phyloP scores from a whole-genome alignment of 2,113 vertebrate genomes.

The Pyxicephalus adspersus region DNA sequence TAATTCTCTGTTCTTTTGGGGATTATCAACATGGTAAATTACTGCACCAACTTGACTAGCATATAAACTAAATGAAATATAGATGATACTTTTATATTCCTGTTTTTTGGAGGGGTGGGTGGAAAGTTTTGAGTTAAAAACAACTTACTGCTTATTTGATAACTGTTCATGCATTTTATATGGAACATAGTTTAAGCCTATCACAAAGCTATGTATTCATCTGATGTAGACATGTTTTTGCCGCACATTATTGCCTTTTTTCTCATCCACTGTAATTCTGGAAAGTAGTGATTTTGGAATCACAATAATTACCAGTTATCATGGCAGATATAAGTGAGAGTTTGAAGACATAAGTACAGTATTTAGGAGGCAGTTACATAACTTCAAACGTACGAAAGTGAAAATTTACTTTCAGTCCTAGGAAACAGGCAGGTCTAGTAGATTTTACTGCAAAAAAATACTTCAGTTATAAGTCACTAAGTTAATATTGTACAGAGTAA shows the following conservation, averaged over 20 bases:
- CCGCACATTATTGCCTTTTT: slow-evolving; percentile 5
- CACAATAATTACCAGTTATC: slow-evolving; percentile 45
- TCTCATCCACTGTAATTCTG: slow-evolving; percentile 22
- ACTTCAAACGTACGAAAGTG: slow-evolving; percentile 7
- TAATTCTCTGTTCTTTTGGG: too few species aligned
- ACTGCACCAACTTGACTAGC: too few species aligned
- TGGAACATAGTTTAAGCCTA: too few species aligned
- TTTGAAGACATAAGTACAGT: slow-evolving; percentile 47
- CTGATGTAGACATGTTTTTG: slow-evolving; percentile 5
- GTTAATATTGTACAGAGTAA: neutral
- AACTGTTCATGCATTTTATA: too few species aligned
- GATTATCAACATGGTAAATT: too few species aligned
- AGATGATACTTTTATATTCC: too few species aligned
- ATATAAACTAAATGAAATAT: too few species aligned
- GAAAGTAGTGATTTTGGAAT: slow-evolving; percentile 42
- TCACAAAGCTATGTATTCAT: neutral
- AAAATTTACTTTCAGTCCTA: neutral
- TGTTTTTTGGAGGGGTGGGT: too few species aligned
- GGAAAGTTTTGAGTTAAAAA: too few species aligned
- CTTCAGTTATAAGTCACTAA: neutral
- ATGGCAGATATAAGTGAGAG: slow-evolving; percentile 44
- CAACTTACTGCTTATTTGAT: too few species aligned
- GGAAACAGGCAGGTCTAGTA: neutral
- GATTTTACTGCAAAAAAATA: neutral
- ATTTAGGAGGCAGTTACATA: slow-evolving; percentile 18